These are phyloP conservation scores for Pterostichus madidus DNA, from an alignment of 2,888 invertebrate species.

Conservation along the genomic window DNA sequence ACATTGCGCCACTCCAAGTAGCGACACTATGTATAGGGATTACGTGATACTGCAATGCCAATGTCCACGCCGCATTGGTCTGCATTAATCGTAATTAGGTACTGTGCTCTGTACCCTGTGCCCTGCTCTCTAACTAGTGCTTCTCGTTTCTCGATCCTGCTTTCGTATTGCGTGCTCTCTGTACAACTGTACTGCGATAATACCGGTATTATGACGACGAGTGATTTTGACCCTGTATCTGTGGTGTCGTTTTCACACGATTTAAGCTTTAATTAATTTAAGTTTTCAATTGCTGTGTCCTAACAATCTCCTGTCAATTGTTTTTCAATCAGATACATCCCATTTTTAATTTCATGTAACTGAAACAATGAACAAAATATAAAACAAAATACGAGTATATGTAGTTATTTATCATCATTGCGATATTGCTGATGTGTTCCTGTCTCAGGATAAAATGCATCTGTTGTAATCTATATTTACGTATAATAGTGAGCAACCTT, in stretches of 20 bases:
- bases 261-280: constrained; percentile 27
- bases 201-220: constrained; percentile 41
- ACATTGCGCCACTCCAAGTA: constrained; percentile 6
- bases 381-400: too few relatives aligned
- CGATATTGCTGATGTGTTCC: too few relatives aligned
- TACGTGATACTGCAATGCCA: constrained; percentile 63
- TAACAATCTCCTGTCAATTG: constrained; percentile 13
- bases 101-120: constrained; percentile 26
- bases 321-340: constrained; percentile 26
- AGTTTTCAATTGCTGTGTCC: constrained; percentile 26
- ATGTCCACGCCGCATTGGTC: constrained; percentile 54
- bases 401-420: too few relatives aligned
- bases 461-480: too few relatives aligned
- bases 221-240: constrained; percentile 28
- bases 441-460: too few relatives aligned
- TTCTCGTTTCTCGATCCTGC: neutral
- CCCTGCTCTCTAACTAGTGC: neutral
- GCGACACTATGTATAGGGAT: constrained; percentile 43
- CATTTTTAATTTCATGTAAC: constrained; percentile 10
- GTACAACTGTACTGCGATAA: constrained; percentile 16
- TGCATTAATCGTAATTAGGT: constrained; percentile 62
- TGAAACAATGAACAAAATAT: constrained; percentile 1
- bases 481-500: too few relatives aligned
- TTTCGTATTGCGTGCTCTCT: neutral
- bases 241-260: constrained; percentile 19